Conservation (phyloP, 2,113 vertebrate species). For the Hypocryptadius cinnamomeus region DNA sequence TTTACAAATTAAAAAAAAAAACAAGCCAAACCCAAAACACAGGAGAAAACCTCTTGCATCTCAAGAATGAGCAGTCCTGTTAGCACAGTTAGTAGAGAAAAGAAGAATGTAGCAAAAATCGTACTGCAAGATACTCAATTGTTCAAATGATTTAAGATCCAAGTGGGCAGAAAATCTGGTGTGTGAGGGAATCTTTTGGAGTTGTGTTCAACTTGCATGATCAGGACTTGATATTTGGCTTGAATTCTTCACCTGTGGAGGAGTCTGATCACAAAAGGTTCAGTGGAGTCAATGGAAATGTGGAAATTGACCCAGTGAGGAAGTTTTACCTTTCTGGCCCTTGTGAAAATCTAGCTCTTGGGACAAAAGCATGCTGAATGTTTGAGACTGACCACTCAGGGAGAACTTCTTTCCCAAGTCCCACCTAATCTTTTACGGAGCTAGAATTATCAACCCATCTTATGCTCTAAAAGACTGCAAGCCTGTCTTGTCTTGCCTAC, state of each 20-base stretch:
- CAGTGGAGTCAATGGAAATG: not conserved
- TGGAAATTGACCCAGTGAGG: not conserved
- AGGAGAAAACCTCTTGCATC: not conserved
- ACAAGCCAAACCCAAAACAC: not conserved
- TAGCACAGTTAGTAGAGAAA: not conserved
- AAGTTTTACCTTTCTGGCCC: not conserved
- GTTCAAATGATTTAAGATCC: not conserved
- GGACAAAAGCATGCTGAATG: not conserved
- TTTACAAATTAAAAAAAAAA: not conserved
- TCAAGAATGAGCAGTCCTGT: not conserved
- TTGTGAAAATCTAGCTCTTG: not conserved
- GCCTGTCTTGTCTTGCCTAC: not conserved
- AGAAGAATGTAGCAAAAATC: not conserved
- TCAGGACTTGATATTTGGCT: not conserved
- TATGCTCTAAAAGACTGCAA: not conserved
- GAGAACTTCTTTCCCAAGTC: not conserved
- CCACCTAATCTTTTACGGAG: not conserved
- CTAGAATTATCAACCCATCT: not conserved
- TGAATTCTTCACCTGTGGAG: not conserved
- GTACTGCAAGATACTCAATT: not conserved
- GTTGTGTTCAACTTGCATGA: not conserved
- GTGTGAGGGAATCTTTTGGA: not conserved
- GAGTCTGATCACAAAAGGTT: not conserved
- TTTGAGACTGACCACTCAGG: not conserved
- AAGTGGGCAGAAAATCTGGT: not conserved